phyloP scores from a whole-genome alignment of 2,797 vertebrate species.

The Rhadinocentrus ornatus region DNA sequence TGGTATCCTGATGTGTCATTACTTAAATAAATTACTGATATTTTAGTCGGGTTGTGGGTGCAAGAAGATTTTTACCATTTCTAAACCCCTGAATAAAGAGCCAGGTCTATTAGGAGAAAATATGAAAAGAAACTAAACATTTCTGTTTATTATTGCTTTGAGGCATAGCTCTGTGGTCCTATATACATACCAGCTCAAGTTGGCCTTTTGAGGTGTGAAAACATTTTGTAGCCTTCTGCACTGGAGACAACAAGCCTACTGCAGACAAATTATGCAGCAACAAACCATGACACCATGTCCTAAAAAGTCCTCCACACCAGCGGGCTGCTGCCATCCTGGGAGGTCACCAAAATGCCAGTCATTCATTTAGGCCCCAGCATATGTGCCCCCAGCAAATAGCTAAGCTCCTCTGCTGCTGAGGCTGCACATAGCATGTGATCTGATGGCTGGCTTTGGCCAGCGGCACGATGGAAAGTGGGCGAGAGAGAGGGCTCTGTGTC shows the following conservation, averaged over 20 bases:
- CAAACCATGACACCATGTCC: slow-evolving; percentile 64
- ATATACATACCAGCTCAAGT: slow-evolving; percentile 36
- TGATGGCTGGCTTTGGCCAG: slow-evolving; percentile 74
- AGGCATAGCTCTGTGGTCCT: slow-evolving; percentile 9
- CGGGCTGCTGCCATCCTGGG: slow-evolving; percentile 64
- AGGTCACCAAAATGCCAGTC: slow-evolving; percentile 79
- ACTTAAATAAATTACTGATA: background rate
- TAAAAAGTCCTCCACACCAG: slow-evolving; percentile 66
- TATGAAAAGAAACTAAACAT: slow-evolving; percentile 21
- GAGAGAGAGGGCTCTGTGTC: slow-evolving; percentile 50
- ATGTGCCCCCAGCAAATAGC: slow-evolving; percentile 78
- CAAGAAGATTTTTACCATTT: background rate
- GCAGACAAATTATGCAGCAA: slow-evolving; percentile 70
- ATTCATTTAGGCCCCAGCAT: slow-evolving; percentile 74
- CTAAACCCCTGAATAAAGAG: slow-evolving; percentile 18
- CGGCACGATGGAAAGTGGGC: slow-evolving; percentile 62
- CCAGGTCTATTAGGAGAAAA: background rate
- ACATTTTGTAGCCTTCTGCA: slow-evolving; percentile 55
- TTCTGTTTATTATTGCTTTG: slow-evolving; percentile 10
- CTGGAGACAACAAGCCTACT: slow-evolving; percentile 58
- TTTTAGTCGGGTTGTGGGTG: slow-evolving; percentile 1
- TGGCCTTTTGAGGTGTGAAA: slow-evolving; percentile 58
- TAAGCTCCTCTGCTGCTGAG: slow-evolving; percentile 77
- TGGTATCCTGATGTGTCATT: slow-evolving; percentile 3
- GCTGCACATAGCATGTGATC: slow-evolving; percentile 83